Evolutionary conservation across 2,113 vertebrate species (phyloP).

Genomic region (Theristicus caerulescens): DNA sequence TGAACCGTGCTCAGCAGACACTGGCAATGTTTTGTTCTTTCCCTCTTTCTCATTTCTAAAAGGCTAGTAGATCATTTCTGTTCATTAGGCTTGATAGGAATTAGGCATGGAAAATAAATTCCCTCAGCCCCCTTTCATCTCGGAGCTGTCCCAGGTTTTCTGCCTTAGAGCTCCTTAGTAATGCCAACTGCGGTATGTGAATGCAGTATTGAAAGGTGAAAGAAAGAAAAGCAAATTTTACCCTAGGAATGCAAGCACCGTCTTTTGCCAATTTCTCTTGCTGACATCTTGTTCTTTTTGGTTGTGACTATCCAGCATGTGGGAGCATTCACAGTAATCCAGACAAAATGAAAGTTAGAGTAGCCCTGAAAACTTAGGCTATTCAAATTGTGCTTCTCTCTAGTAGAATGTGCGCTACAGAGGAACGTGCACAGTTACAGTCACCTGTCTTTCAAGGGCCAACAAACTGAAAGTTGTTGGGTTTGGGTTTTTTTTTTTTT

Average conservation of each 20-base stretch:
- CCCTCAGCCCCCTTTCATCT: conserved; percentile 3
- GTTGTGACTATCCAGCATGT: not conserved
- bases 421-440: not conserved
- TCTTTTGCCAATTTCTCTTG: conserved; percentile 12
- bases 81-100: conserved; percentile 66
- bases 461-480: not conserved
- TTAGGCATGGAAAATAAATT: conserved; percentile 59
- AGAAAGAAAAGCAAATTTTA: not conserved
- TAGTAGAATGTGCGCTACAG: not conserved
- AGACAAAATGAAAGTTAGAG: conserved; percentile 17
- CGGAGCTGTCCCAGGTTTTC: not conserved
- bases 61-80: conserved; percentile 46
- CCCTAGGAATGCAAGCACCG: not conserved
- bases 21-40: conserved; percentile 43
- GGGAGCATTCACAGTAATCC: conserved; percentile 20
- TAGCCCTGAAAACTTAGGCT: conserved; percentile 14
- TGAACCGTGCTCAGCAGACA: conserved; percentile 35
- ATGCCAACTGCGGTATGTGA: not conserved
- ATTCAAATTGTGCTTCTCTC: not conserved
- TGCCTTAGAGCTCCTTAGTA: conserved; percentile 14
- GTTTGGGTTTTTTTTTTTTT: not conserved
- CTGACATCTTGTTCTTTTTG: conserved; percentile 46
- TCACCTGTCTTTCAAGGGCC: conserved; percentile 44
- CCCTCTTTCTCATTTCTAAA: conserved; percentile 12
- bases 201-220: not conserved